Evolutionary conservation across 2,888 invertebrate species (phyloP).

Genomic region (Papilio protenor): DNA sequence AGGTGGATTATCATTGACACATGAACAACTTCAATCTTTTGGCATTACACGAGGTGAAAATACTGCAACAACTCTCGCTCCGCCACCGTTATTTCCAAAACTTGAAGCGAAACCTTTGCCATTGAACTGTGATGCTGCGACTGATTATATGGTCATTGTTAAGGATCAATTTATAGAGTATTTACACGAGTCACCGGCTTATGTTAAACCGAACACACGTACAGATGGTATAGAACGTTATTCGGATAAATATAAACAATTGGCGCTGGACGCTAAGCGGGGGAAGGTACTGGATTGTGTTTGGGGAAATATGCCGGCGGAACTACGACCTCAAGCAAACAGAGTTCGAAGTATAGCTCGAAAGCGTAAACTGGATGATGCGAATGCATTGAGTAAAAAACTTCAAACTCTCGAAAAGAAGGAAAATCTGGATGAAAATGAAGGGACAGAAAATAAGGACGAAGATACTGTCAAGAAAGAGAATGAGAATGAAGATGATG

Average conservation of each 20-base stretch:
- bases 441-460: constrained; percentile 76
- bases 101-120: constrained; percentile 84
- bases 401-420: constrained; percentile 88
- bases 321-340: constrained; percentile 82
- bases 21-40: constrained; percentile 84
- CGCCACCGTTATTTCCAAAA: constrained; percentile 85
- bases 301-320: constrained; percentile 86
- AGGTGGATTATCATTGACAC: constrained; percentile 78
- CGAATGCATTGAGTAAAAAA: constrained; percentile 72
- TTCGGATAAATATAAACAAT: constrained; percentile 83
- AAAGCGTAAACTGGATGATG: constrained; percentile 73
- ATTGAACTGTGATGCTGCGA: constrained; percentile 81
- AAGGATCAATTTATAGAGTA: constrained; percentile 89
- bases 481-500: constrained; percentile 82
- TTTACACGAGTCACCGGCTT: constrained; percentile 87
- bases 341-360: constrained; percentile 63
- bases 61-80: constrained; percentile 78
- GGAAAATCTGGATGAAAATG: constrained; percentile 81
- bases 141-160: constrained; percentile 88
- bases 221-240: constrained; percentile 83
- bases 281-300: constrained; percentile 78
- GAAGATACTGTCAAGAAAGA: constrained; percentile 77
- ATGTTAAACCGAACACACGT: constrained; percentile 78
- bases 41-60: constrained; percentile 84
- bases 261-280: constrained; percentile 79